Percentiles rank a stretch among this genome's conserved stretches.
Evolutionary conservation across 1,140 invertebrate genomes (phyloP).

Genomic region (Eciton burchellii): DNA sequence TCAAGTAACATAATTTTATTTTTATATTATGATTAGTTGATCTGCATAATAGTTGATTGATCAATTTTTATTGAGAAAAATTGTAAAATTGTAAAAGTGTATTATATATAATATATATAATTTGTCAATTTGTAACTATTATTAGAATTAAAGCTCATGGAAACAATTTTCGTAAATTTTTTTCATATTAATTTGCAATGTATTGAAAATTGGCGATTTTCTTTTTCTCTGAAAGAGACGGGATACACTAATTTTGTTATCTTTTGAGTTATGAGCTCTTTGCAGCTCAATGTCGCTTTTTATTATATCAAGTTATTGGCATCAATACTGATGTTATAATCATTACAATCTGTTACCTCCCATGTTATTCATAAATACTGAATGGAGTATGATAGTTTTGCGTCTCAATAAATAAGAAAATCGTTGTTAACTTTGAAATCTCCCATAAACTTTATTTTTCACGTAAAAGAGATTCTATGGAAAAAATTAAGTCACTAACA

Average conservation of each 20-base stretch:
- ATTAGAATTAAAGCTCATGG: neutral
- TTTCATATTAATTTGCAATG: neutral
- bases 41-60: neutral
- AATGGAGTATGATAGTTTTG: constrained; percentile 21
- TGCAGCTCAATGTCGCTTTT: constrained; percentile 9
- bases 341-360: neutral
- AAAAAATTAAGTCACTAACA: neutral
- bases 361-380: constrained; percentile 49
- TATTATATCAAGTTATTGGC: constrained; percentile 31
- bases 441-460: neutral
- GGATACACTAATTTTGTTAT: neutral
- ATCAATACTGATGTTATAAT: constrained; percentile 18
- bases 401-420: constrained; percentile 38
- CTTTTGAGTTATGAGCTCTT: constrained; percentile 32
- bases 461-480: neutral
- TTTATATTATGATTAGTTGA: neutral
- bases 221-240: neutral
- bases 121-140: neutral
- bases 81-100: neutral
- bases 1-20: constrained; percentile 19
- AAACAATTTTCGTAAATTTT: constrained; percentile 2
- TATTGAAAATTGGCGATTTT: neutral
- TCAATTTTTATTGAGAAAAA: no score
- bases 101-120: neutral
- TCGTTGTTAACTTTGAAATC: constrained; percentile 10